A percentile compares a stretch with the other conserved stretches of the same genome.
Evolutionary conservation across 1,140 invertebrate genomes (phyloP).

Genomic region (Antheraea mylitta): DNA sequence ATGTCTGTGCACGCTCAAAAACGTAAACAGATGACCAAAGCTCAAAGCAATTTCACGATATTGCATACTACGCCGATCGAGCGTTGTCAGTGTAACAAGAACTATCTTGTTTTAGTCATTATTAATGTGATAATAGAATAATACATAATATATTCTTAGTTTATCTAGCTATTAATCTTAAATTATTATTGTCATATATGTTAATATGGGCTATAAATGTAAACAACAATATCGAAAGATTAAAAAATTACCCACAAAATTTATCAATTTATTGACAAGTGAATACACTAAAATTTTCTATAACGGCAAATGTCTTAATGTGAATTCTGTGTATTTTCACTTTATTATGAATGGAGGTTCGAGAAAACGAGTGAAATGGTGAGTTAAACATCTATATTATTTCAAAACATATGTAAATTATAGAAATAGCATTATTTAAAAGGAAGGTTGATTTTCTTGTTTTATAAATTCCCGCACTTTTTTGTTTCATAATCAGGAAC

Average conservation of each 20-base stretch:
- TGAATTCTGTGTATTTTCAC: conserved; percentile 17
- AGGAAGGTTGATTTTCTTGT: neutral
- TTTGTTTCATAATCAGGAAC: neutral
- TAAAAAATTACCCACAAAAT: conserved; percentile 30
- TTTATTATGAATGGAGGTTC: conserved; percentile 21
- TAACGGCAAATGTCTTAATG: neutral
- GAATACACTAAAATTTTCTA: conserved; percentile 8
- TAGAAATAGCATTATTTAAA: no score
- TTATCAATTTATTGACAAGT: conserved; percentile 33
- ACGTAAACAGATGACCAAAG: neutral
- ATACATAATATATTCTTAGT: conserved; percentile 2
- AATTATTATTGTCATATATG: neutral
- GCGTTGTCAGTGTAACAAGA: neutral
- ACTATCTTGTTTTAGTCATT: conserved; percentile 4
- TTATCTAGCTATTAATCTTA: neutral
- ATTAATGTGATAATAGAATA: conserved; percentile 6
- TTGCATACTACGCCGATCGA: neutral
- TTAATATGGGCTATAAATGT: conserved; percentile 54
- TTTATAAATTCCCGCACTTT: neutral
- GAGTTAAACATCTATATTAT: conserved; percentile 12
- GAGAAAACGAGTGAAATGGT: conserved; percentile 21
- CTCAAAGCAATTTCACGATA: neutral
- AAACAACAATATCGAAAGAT: conserved; percentile 35
- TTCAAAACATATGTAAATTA: neutral
- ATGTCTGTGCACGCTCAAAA: neutral